Conservation (phyloP, 2,888 invertebrate genomes). For the Steinernema scapterisci region DNA sequence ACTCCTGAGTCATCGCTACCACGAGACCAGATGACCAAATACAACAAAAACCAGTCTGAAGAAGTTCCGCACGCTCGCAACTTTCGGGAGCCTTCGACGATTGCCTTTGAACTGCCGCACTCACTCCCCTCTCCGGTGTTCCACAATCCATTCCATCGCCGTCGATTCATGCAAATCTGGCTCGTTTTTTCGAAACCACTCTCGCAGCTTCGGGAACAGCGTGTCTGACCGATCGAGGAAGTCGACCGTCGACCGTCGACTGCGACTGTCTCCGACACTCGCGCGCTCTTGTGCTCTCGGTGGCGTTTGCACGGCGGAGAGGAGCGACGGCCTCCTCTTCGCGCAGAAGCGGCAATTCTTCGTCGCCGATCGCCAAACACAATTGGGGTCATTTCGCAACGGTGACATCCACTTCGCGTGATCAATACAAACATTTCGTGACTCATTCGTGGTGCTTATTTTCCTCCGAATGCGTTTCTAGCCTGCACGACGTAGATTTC, state of each 20-base stretch:
- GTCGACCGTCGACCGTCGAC: background rate
- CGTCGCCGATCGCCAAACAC: conserved; percentile 14
- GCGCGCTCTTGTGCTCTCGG: background rate
- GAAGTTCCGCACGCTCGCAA: too few relatives aligned
- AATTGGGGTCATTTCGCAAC: conserved; percentile 11
- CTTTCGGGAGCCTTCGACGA: too few relatives aligned
- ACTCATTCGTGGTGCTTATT: background rate
- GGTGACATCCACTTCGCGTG: background rate
- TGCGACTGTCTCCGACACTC: background rate
- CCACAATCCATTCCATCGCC: too few relatives aligned
- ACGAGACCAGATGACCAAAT: too few relatives aligned
- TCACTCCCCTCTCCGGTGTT: too few relatives aligned
- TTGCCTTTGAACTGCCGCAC: too few relatives aligned
- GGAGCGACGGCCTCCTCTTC: too few relatives aligned
- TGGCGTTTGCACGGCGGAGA: too few relatives aligned
- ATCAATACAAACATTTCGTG: conserved; percentile 22
- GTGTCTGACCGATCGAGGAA: conserved; percentile 23
- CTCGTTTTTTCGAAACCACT: background rate
- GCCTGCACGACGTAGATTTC: background rate
- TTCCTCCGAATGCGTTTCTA: background rate
- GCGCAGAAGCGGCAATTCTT: background rate
- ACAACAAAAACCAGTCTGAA: too few relatives aligned
- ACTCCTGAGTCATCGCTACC: too few relatives aligned
- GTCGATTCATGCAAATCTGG: conserved; percentile 17
- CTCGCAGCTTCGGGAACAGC: background rate